Percentiles rank a stretch among this genome's conserved stretches.
These are phyloP conservation scores for Acanthurus leucopareius DNA, from an alignment of 2,797 vertebrate genomes.

Conservation along the genomic window DNA sequence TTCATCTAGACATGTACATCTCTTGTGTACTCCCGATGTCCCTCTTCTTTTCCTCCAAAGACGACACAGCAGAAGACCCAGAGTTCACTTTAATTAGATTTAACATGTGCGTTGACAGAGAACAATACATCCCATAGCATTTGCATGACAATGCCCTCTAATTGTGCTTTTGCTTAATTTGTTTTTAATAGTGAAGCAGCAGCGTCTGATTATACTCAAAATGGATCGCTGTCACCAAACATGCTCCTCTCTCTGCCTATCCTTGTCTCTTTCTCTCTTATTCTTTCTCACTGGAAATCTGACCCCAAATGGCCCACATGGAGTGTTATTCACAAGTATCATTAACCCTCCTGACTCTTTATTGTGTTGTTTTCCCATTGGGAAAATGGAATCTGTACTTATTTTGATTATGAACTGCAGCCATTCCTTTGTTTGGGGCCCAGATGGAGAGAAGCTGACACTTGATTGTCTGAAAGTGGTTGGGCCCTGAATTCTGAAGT, in stretches of 20 bases:
- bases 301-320: slow-evolving; percentile 65
- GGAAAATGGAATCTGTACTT: slow-evolving; percentile 74
- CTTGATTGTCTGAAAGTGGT: slow-evolving; percentile 69
- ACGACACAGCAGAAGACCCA: slow-evolving; percentile 58
- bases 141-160: slow-evolving; percentile 82
- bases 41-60: slow-evolving; percentile 44
- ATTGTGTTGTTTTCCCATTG: slow-evolving; percentile 76
- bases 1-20: slow-evolving; percentile 21
- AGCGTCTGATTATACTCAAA: slow-evolving; percentile 73
- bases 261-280: neutral
- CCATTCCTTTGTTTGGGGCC: slow-evolving; percentile 72
- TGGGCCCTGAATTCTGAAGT: slow-evolving; percentile 64
- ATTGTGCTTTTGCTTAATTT: slow-evolving; percentile 81
- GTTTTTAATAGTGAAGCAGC: slow-evolving; percentile 80
- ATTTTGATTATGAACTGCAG: slow-evolving; percentile 75
- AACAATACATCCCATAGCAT: slow-evolving; percentile 76
- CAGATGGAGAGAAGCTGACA: slow-evolving; percentile 65
- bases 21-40: slow-evolving; percentile 29
- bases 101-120: slow-evolving; percentile 77
- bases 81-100: slow-evolving; percentile 84
- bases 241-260: slow-evolving; percentile 13
- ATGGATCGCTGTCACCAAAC: slow-evolving; percentile 69
- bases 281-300: slow-evolving; percentile 47
- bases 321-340: slow-evolving; percentile 80
- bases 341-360: slow-evolving; percentile 84